Evolutionary conservation across 1,140 invertebrate species (phyloP), one percentile per base, ranked within the genome.

Genomic region (Zaprionus lachaisei): DNA sequence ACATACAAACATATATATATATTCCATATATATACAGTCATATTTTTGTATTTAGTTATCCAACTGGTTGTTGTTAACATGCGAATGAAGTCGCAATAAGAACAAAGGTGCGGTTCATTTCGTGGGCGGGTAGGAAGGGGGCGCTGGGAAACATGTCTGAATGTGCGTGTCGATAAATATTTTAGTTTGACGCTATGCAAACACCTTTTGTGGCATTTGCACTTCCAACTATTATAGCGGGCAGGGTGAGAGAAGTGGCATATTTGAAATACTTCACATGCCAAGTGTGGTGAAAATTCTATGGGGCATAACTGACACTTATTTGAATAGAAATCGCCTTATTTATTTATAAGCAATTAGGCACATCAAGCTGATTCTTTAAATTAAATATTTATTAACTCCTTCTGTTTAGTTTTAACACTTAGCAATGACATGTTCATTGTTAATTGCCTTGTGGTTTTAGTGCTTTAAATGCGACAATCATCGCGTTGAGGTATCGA

Each of bases 121-220:
- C 14, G 22, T 54, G 24, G 44, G 37, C 5, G 34, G 28, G 44
- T 24, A 34, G 47, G n/a, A 37, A 37, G 56, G 56, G 44, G 64
- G 44, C 68, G 24, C 24, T 5, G 54, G 41, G 41, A 44, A 47
- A 44, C n/a, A 6, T 44, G 62, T 73, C 72, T 56, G 63, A 67
- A 78, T 87, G 85, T 90, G 84, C 85, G 84, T 87, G 84, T 81
- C 81, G 81, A 89, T 90, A 81, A 87, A 87, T 89, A 89, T 87
- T 90, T 89, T 72, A 58, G 75, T 87, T 87, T 90, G 85, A 62
- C 84, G 84, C 81, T 87, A 79, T 84, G 75, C 80, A 79, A 87
- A 87, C 84, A 87, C 84, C 84, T 87, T 84, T 71, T 90, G 81
- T 73, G 81, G 81, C 67, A 84, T 90, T 84, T 89, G 22, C 58